phyloP scores from a whole-genome alignment of 1,140 invertebrate species.

The Hyles vespertilio region DNA sequence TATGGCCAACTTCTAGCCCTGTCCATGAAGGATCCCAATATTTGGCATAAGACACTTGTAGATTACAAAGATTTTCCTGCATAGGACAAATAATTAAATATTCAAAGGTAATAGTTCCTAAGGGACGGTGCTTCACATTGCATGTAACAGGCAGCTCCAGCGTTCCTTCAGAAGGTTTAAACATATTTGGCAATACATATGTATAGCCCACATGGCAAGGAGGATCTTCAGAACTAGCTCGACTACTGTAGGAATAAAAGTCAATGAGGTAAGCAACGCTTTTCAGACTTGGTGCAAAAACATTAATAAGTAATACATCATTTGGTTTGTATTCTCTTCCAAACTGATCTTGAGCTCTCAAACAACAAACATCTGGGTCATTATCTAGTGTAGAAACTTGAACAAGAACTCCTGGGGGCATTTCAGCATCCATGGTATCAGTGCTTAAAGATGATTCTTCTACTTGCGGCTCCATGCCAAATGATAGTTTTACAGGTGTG shows the following conservation, averaged over 20 bases:
- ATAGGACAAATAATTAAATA: constrained; percentile 85
- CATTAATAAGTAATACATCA: constrained; percentile 89
- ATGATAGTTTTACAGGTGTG: constrained; percentile 85
- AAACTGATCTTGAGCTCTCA: constrained; percentile 87
- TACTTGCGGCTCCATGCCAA: constrained; percentile 43
- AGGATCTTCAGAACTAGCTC: constrained; percentile 78
- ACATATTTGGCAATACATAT: constrained; percentile 82
- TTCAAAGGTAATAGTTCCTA: constrained; percentile 83
- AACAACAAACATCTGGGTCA: constrained; percentile 78
- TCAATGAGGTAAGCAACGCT: constrained; percentile 84
- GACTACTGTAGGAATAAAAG: constrained; percentile 78
- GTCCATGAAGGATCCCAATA: constrained; percentile 91
- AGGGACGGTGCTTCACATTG: constrained; percentile 88
- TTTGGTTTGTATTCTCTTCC: constrained; percentile 84
- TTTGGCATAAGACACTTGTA: constrained; percentile 87
- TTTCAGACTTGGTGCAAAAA: constrained; percentile 84
- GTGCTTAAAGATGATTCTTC: constrained; percentile 77
- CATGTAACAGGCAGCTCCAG: constrained; percentile 89
- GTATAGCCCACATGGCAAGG: constrained; percentile 91
- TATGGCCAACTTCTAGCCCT: constrained; percentile 93
- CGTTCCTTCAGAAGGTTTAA: constrained; percentile 86
- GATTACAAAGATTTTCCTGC: constrained; percentile 83
- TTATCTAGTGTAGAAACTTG: constrained; percentile 78
- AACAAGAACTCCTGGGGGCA: constrained; percentile 73
- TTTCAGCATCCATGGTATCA: constrained; percentile 74